phyloP scores from a whole-genome alignment of 37 sponge, comb jelly and placozoan species.

The Corticium candelabrum region DNA sequence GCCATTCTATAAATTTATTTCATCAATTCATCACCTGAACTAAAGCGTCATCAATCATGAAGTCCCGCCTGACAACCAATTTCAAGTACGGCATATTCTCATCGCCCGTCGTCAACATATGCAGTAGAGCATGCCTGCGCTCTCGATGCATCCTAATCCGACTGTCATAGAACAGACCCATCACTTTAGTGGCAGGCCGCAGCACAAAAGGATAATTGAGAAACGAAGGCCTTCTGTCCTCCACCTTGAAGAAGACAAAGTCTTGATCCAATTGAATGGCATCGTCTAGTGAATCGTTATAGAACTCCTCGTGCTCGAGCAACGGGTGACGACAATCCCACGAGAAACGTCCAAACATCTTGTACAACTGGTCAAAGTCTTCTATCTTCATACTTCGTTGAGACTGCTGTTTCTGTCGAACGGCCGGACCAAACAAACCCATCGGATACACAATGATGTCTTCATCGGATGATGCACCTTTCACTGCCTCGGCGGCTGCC shows the following conservation, averaged over 20 bases:
- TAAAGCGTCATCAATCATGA: conserved; percentile 68
- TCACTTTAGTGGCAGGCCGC: conserved; percentile 67
- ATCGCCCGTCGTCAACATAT: conserved; percentile 44
- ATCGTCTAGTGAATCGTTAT: conserved; percentile 70
- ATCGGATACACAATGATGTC: background rate
- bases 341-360: background rate
- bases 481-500: conserved; percentile 7
- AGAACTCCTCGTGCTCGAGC: conserved; percentile 25
- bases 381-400: background rate
- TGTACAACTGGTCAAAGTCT: background rate
- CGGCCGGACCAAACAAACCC: background rate
- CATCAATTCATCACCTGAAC: conserved; percentile 80
- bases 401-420: background rate
- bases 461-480: conserved; percentile 14
- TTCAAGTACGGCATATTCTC: conserved; percentile 55
- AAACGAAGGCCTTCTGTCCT: conserved; percentile 31
- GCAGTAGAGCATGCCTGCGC: conserved; percentile 42
- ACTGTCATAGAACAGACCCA: conserved; percentile 72
- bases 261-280: conserved; percentile 28
- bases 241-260: conserved; percentile 27
- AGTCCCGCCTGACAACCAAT: conserved; percentile 58
- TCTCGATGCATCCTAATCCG: conserved; percentile 51
- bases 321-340: background rate
- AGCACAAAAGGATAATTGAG: conserved; percentile 70
- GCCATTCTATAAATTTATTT: too few species aligned